phyloP scores from a whole-genome alignment of 2,113 vertebrate genomes.

The human (Homo sapiens) region DNA sequence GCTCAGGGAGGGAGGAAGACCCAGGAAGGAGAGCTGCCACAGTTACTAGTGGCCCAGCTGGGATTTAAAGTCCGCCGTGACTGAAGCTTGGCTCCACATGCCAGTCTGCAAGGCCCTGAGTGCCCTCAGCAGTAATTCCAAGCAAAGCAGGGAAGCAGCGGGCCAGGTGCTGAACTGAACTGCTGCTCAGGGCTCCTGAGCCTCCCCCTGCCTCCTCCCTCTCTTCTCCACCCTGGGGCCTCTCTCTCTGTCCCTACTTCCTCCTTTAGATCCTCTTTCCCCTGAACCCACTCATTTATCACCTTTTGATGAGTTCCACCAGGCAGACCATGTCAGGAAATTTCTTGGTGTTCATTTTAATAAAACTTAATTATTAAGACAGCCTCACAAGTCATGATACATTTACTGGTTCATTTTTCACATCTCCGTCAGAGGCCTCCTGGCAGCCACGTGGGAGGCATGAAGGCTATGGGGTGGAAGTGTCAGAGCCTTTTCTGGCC shows the following conservation, averaged over 20 bases:
- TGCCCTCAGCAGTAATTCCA: accelerated
- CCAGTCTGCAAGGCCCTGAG: accelerated
- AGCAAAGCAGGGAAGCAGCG: background rate
- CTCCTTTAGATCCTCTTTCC: background rate
- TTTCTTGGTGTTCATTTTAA: slow-evolving; percentile 79
- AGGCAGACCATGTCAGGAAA: slow-evolving; percentile 79
- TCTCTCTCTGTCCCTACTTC: background rate
- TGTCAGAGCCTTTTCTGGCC: background rate
- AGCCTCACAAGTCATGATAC: slow-evolving; percentile 80
- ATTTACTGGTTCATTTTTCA: slow-evolving; percentile 79
- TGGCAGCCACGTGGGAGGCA: slow-evolving; percentile 67
- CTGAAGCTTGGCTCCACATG: accelerated
- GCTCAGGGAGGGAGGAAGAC: background rate
- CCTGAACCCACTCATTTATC: slow-evolving; percentile 52
- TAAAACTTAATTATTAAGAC: slow-evolving; percentile 83
- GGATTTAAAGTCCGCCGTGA: background rate
- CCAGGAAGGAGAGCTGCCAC: background rate
- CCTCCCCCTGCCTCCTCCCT: background rate
- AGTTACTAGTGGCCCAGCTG: background rate
- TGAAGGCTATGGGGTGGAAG: accelerated
- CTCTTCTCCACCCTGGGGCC: background rate
- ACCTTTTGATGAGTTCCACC: slow-evolving; percentile 67
- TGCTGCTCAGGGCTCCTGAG: too few species aligned
- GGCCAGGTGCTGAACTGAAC: background rate
- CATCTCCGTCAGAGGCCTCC: slow-evolving; percentile 62